Base-by-base conservation (phyloP, 2,888 invertebrate genomes). In the Dione vanillae region DNA sequence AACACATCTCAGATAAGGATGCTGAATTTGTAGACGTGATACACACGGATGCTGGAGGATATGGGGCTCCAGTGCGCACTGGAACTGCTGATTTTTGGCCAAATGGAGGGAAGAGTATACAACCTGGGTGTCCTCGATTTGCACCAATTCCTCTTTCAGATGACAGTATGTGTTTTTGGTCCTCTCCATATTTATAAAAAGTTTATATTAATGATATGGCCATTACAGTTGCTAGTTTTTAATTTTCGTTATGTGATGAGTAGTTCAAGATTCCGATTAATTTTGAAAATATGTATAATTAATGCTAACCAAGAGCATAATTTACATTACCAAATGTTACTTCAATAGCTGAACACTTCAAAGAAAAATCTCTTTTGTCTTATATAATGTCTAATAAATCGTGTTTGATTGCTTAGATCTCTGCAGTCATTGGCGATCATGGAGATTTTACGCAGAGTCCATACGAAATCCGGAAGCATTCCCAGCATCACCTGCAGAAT, bases 21-120 rank as follows among this genome's bases (percentile, higher is more conserved):
- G 95, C 95, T 0, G 93, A 94, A 62, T 94, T 95, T 56, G 95
- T 95, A 1, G 95, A 96, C 82, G 94, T 96, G 7, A 96, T 96
- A 70, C 96, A 96, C 79, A 95, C 96, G 0, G 95, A 96, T 76
- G 95, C 95, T 0, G 95, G 95, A 40, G 88, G 92, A 0, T 95
- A 95, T 71, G 95, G 95, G 0, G 94, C 95, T 0, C 95, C 95
- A 0, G 91, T 94, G 0, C 82, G 87, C 16, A 94, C 95, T 0
- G 95, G 95, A 0, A 94, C 94, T 0, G 94, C 87, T 0, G 95
- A 95, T 78, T 95, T 95, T 83, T 95, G 95, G 95, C 95, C 95
- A 0, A 95, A 95, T 74, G 92, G 94, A 0, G 95, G 95, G 0
- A 93, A 91, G 77, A 91, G 94, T 66, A 80, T 92, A n/a, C 95